Percentiles rank a stretch among this genome's conserved stretches.
Evolutionary conservation across 2,113 vertebrate species (phyloP).

Genomic region (Platichthys flesus): DNA sequence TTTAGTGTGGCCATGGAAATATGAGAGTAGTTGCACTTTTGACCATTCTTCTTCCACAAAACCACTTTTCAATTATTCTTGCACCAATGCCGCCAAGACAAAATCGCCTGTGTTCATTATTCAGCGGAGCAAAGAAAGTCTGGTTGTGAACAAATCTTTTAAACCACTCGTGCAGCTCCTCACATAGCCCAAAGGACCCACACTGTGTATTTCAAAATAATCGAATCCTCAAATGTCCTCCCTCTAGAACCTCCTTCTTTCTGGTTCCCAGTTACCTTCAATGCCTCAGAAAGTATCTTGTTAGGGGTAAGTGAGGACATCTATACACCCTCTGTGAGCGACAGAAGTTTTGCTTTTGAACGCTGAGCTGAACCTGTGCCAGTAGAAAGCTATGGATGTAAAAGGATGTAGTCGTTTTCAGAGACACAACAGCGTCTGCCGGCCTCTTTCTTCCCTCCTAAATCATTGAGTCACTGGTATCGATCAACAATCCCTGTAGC

Average conservation of each 20-base stretch:
- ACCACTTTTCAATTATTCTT: neutral
- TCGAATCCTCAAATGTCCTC: slow-evolving; percentile 14
- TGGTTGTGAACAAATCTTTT: neutral
- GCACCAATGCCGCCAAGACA: neutral
- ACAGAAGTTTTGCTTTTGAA: neutral
- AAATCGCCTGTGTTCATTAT: neutral
- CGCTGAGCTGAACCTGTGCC: neutral
- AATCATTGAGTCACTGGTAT: slow-evolving; percentile 34
- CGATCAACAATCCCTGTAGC: slow-evolving; percentile 18
- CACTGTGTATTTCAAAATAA: slow-evolving; percentile 11
- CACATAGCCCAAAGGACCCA: neutral
- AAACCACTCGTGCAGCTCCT: neutral
- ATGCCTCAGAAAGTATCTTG: neutral
- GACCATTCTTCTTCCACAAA: neutral
- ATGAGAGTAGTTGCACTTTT: too few relatives aligned
- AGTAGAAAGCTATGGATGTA: neutral
- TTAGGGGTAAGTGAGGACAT: neutral
- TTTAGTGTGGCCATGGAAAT: too few relatives aligned
- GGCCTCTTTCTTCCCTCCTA: slow-evolving; percentile 7
- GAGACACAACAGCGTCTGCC: slow-evolving; percentile 2
- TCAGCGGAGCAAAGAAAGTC: neutral
- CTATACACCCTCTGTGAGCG: neutral
- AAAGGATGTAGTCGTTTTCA: neutral
- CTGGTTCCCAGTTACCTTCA: neutral
- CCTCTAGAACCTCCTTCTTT: neutral